Conservation (phyloP, 2,113 vertebrate species). For the Neolamprologus brichardi region DNA sequence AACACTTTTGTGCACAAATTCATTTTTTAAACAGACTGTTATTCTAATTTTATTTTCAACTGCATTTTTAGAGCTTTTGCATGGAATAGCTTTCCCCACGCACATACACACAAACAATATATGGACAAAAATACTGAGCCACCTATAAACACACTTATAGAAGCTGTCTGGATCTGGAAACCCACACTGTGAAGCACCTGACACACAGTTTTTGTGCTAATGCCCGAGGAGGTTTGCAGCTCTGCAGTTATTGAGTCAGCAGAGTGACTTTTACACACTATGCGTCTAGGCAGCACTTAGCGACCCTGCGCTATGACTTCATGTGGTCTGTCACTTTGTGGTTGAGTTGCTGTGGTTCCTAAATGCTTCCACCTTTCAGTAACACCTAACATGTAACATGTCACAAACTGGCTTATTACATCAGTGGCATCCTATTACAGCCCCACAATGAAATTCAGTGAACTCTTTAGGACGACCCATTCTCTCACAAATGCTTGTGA, state of each 20-base stretch:
- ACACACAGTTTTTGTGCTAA: neutral
- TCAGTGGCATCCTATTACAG: neutral
- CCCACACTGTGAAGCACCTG: neutral
- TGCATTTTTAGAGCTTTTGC: neutral
- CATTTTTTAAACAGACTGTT: neutral
- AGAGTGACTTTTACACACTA: neutral
- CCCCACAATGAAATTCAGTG: neutral
- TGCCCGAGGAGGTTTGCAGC: neutral
- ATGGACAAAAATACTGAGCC: neutral
- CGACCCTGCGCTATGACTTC: neutral
- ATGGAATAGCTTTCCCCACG: neutral
- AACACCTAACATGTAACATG: neutral
- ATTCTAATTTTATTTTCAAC: neutral
- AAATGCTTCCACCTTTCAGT: neutral
- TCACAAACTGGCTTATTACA: neutral
- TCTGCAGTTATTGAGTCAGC: neutral
- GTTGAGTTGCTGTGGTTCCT: neutral
- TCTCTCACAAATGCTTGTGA: neutral
- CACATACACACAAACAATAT: neutral
- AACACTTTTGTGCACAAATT: neutral
- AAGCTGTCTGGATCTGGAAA: neutral
- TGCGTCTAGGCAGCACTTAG: neutral
- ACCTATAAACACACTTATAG: neutral
- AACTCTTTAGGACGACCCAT: neutral
- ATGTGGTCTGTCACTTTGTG: neutral